These are phyloP conservation scores for Colistium nudipinnis DNA, from an alignment of 2,113 vertebrate species.

Conservation along the genomic window DNA sequence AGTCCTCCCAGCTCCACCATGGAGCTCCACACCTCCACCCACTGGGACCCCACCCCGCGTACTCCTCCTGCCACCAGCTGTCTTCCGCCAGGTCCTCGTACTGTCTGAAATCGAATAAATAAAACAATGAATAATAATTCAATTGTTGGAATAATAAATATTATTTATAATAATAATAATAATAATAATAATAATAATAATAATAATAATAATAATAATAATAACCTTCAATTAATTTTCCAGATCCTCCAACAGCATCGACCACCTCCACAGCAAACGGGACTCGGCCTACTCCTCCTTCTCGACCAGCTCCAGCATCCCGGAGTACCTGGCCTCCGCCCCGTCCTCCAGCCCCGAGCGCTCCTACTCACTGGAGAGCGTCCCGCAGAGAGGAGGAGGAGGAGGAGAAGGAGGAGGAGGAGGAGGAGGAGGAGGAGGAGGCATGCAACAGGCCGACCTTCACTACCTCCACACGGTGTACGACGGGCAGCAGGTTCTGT, in stretches of 20 bases:
- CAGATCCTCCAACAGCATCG: constrained; percentile 95
- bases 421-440: too few species aligned
- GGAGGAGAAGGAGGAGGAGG: constrained; percentile 73
- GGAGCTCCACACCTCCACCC: constrained; percentile 54
- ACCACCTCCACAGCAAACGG: constrained; percentile 94
- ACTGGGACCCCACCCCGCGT: constrained; percentile 76
- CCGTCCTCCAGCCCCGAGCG: constrained; percentile 82
- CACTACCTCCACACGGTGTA: constrained; percentile 87
- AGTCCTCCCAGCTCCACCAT: constrained; percentile 46
- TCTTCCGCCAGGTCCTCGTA: constrained; percentile 86
- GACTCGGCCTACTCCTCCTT: constrained; percentile 98
- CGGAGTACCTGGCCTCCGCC: constrained; percentile 84
- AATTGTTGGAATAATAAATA: too few species aligned
- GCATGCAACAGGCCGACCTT: constrained; percentile 89
- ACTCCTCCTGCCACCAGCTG: constrained; percentile 89
- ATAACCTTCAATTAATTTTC: too few species aligned
- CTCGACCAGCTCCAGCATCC: constrained; percentile 94
- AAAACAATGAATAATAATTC: too few species aligned
- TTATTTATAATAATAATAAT: too few species aligned
- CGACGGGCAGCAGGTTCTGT: constrained; percentile 70
- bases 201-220: too few species aligned
- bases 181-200: too few species aligned
- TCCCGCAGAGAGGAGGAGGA: constrained; percentile 68
- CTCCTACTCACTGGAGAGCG: constrained; percentile 84
- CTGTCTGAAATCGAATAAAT: background rate